phyloP scores from a whole-genome alignment of 2,113 vertebrate species.

The Pelmatolapia mariae region DNA sequence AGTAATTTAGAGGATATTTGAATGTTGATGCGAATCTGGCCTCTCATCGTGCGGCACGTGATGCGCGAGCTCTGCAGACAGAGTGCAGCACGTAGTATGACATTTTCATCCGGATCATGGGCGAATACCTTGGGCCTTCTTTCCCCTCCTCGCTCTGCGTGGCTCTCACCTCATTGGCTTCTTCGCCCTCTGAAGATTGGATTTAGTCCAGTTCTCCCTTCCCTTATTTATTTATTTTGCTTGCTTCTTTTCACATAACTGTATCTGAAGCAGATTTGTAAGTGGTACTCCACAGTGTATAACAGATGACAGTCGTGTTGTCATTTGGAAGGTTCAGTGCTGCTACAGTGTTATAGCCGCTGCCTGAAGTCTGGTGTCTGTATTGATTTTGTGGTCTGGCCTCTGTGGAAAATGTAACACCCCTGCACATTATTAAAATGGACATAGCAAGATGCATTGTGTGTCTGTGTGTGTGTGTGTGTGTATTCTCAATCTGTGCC shows the following conservation, averaged over 20 bases:
- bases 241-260: neutral
- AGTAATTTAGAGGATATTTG: slow-evolving; percentile 44
- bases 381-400: slow-evolving; percentile 30
- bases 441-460: neutral
- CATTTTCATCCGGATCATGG: slow-evolving; percentile 35
- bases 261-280: neutral
- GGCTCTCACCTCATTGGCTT: neutral
- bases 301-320: slow-evolving; percentile 26
- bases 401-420: neutral
- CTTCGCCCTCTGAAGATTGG: neutral
- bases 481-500: neutral
- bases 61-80: neutral
- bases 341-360: neutral
- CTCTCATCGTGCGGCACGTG: neutral
- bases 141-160: neutral
- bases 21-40: slow-evolving; percentile 20
- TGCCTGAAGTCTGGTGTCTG: neutral
- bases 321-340: slow-evolving; percentile 5
- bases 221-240: neutral
- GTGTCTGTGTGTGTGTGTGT: neutral
- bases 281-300: neutral
- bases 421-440: neutral
- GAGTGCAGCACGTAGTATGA: neutral
- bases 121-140: neutral
- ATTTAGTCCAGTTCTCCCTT: neutral